A percentile compares a stretch with the other conserved stretches of the same genome.
These are phyloP conservation scores for Crotalus helleri DNA, from an alignment of 2,113 vertebrate genomes.

Conservation along the genomic window DNA sequence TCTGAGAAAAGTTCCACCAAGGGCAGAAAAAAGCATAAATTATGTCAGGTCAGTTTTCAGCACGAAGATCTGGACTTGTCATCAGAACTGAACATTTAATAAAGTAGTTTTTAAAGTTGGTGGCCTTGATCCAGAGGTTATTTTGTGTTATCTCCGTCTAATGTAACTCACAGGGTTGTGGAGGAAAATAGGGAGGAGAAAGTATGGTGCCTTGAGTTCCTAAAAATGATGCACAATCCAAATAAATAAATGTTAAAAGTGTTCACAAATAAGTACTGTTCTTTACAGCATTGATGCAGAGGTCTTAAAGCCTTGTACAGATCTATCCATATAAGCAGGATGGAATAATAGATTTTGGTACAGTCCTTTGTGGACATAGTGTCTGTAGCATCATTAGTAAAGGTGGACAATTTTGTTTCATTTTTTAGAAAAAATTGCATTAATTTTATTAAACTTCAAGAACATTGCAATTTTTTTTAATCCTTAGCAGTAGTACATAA, in stretches of 20 bases:
- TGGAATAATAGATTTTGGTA: not conserved
- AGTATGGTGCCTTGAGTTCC: not conserved
- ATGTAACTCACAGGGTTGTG: not conserved
- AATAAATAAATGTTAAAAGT: not conserved
- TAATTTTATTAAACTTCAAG: not conserved
- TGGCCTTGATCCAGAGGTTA: not conserved
- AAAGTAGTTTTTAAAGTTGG: not conserved
- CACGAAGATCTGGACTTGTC: not conserved
- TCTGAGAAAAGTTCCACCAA: conserved; percentile 85
- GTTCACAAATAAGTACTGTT: not conserved
- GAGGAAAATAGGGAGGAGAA: not conserved
- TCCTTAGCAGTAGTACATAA: not conserved
- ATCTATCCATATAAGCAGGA: not conserved
- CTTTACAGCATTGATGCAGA: not conserved
- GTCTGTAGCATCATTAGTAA: not conserved
- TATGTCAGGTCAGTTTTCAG: conserved; percentile 58
- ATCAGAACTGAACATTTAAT: rapidly evolving
- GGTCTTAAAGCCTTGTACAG: not conserved
- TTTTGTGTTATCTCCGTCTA: not conserved
- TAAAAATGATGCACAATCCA: not conserved
- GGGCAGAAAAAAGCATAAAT: conserved; percentile 94
- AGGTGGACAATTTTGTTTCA: not conserved
- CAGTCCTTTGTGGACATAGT: not conserved
- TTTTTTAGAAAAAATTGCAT: not conserved
- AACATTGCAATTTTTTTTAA: not conserved